Base-by-base conservation (phyloP, 2,113 vertebrate species). In the Odontophorus gujanensis region DNA sequence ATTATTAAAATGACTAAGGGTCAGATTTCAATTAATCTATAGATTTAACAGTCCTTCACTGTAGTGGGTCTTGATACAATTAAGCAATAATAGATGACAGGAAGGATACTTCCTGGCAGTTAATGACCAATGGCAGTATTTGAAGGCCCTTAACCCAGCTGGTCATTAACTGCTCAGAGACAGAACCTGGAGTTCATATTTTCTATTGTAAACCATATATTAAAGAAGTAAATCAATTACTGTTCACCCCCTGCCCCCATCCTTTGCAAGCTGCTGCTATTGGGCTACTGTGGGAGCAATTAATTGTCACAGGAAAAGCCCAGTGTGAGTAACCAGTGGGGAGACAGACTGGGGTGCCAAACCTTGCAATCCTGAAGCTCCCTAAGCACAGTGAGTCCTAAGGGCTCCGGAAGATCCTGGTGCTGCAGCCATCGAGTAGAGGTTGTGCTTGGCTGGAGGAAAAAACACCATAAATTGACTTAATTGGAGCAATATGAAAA, bases 11-110 rank as follows among this genome's bases (percentile, higher is more conserved):
- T 68, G 67, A 81, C 76, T 90, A 81, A 94, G 89, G 89, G 74
- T 94, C 91, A 96, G 75, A 95, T 90, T 93, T 93, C 83, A 91
- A 93, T 94, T 95, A 92, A 97, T 95, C 59, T 4, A 11, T 53
- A 85, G 79, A 69, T 93, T 95, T 90, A 91, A 88, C 82, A 95
- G 74, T 92, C 77, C 62, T 93, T 69, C 55, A n/a, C 63, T 74
- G 65, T 28, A 89, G 87, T 79, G 36, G 61, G 75, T 87, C 94
- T 93, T 95, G 87, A 81, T 84, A 93, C 91, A 95, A 95, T 95
- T 95, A 96, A 89, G 89, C 65, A 89, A 51, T 93, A 96, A 94
- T n/a, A 75, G 96, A 92, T 90, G 87, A 71, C 87, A 95, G 74
- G 87, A 96, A 90, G 53, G 74, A 91, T 76, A 94, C 86, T 91